phyloP scores from a whole-genome alignment of 2,797 vertebrate genomes.

The Pelochelys cantorii region DNA sequence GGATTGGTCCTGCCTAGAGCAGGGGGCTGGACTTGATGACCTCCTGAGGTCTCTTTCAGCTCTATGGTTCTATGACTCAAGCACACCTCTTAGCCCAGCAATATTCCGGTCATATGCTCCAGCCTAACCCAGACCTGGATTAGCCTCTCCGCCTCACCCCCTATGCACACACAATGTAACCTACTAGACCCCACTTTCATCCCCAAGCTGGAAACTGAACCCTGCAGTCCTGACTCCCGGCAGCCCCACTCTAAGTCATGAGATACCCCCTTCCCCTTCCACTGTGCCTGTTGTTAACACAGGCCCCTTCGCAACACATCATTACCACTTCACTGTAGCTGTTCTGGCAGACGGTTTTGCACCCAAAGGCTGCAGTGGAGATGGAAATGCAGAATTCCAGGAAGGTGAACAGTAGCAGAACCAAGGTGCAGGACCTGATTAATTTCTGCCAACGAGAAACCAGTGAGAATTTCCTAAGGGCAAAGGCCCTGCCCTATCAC shows the following conservation, averaged over 20 bases:
- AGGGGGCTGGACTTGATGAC: no score
- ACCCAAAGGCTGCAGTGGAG: slow-evolving; percentile 16
- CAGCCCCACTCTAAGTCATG: no score
- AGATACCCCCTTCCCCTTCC: background rate
- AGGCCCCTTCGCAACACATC: background rate
- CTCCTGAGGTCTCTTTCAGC: no score
- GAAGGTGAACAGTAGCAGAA: slow-evolving; percentile 16
- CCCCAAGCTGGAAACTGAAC: no score
- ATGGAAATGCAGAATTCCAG: slow-evolving; percentile 28
- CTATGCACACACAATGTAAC: background rate
- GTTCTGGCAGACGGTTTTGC: background rate
- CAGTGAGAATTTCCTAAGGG: background rate
- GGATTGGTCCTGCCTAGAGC: no score
- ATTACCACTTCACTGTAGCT: background rate
- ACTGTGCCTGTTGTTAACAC: background rate
- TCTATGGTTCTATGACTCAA: no score
- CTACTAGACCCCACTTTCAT: no score
- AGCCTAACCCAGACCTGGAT: no score
- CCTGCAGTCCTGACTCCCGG: no score
- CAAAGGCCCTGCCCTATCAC: background rate
- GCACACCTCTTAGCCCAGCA: background rate
- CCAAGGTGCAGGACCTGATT: background rate
- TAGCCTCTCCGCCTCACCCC: no score
- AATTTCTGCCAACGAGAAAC: background rate
- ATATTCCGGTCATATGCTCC: background rate